Evolutionary conservation across 2,797 vertebrate genomes (phyloP).

Genomic region (Thaleichthys pacificus): DNA sequence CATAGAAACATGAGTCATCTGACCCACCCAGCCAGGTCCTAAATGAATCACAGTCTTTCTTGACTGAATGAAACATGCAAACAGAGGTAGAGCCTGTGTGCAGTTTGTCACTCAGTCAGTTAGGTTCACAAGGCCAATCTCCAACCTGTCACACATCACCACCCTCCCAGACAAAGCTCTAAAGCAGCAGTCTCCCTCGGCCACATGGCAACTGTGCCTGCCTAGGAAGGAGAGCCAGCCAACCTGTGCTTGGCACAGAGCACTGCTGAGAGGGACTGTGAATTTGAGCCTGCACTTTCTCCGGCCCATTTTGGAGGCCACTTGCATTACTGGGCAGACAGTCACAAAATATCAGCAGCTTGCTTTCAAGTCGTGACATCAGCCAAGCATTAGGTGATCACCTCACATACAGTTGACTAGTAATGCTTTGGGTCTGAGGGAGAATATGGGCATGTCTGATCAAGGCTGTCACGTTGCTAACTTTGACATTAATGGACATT

Average conservation of each 20-base stretch:
- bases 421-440: slow-evolving; percentile 45
- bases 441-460: slow-evolving; percentile 27
- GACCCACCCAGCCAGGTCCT: slow-evolving; percentile 66
- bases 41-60: slow-evolving; percentile 64
- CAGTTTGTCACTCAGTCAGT: not conserved
- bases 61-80: slow-evolving; percentile 49
- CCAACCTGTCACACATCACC: slow-evolving; percentile 38
- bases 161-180: slow-evolving; percentile 33
- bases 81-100: slow-evolving; percentile 1
- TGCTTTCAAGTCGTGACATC: slow-evolving; percentile 44
- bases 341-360: slow-evolving; percentile 49
- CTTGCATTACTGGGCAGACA: slow-evolving; percentile 56
- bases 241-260: slow-evolving; percentile 47
- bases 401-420: slow-evolving; percentile 28
- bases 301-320: slow-evolving; percentile 40
- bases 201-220: slow-evolving; percentile 11
- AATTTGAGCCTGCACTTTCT: slow-evolving; percentile 65
- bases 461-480: slow-evolving; percentile 17
- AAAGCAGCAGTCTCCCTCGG: slow-evolving; percentile 29
- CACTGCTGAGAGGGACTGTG: slow-evolving; percentile 45
- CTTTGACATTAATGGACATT: slow-evolving; percentile 18
- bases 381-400: slow-evolving; percentile 40
- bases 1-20: slow-evolving; percentile 77
- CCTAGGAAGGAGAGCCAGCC: slow-evolving; percentile 12
- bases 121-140: slow-evolving; percentile 50